These are phyloP conservation scores for Podarcis siculus DNA, from an alignment of 2,797 vertebrate genomes.

Conservation along the genomic window DNA sequence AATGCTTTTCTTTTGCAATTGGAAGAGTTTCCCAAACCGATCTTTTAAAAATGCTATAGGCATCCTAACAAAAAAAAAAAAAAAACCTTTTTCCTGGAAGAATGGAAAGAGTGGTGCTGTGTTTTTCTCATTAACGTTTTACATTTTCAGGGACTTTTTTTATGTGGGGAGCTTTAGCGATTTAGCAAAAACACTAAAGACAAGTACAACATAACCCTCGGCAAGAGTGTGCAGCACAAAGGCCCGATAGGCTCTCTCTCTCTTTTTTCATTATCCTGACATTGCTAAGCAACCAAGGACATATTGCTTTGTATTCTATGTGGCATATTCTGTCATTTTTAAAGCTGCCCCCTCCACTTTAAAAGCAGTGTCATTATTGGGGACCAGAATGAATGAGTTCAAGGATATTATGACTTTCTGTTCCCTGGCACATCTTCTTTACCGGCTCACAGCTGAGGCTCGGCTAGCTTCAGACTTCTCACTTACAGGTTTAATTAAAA, in stretches of 20 bases:
- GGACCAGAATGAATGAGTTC: slow-evolving; percentile 60
- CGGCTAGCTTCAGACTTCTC: slow-evolving; percentile 55
- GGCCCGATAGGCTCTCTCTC: neutral
- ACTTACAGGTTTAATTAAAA: slow-evolving; percentile 76
- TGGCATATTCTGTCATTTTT: slow-evolving; percentile 39
- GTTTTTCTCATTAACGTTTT: slow-evolving; percentile 2
- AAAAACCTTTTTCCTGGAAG: neutral
- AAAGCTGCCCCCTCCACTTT: slow-evolving; percentile 50
- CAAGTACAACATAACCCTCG: slow-evolving; percentile 38
- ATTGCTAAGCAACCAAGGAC: slow-evolving; percentile 87
- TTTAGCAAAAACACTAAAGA: neutral
- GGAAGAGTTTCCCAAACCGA: slow-evolving; percentile 21
- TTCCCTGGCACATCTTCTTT: slow-evolving; percentile 43
- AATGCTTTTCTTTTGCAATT: slow-evolving; percentile 30
- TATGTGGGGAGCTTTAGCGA: slow-evolving; percentile 4
- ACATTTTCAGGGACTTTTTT: slow-evolving; percentile 24
- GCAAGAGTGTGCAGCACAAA: slow-evolving; percentile 51
- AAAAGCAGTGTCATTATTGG: slow-evolving; percentile 45
- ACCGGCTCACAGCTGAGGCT: slow-evolving; percentile 58
- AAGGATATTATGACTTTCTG: slow-evolving; percentile 42
- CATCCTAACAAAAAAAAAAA: slow-evolving; percentile 26
- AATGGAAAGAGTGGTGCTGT: neutral
- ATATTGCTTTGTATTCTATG: slow-evolving; percentile 66
- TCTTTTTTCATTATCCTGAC: slow-evolving; percentile 55
- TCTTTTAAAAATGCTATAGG: neutral